These are phyloP conservation scores for Euglossa dilemma DNA, from an alignment of 1,140 invertebrate species.

Conservation along the genomic window DNA sequence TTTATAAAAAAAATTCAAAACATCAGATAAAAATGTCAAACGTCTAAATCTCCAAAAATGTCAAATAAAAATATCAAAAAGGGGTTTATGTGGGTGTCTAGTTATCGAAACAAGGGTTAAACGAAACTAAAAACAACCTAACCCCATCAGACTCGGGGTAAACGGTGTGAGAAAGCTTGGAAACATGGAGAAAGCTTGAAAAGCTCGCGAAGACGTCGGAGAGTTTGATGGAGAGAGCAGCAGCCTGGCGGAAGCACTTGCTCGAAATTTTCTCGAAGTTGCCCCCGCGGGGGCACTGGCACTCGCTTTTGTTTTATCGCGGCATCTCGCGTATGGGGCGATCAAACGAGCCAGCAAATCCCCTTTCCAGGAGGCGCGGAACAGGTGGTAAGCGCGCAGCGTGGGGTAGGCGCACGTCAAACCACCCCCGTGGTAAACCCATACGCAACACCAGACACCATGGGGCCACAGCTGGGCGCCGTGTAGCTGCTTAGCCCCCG, in stretches of 20 bases:
- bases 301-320: slow-evolving; percentile 20
- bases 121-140: too few relatives aligned
- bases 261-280: background rate
- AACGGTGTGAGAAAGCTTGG: background rate
- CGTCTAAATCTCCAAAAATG: too few relatives aligned
- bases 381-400: slow-evolving; percentile 76
- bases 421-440: slow-evolving; percentile 70
- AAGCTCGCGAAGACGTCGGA: background rate
- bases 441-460: slow-evolving; percentile 57
- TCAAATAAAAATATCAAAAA: too few relatives aligned
- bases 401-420: slow-evolving; percentile 74
- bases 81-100: too few relatives aligned
- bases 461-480: slow-evolving; percentile 76
- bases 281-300: background rate
- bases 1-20: too few relatives aligned
- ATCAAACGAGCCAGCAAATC: slow-evolving; percentile 47
- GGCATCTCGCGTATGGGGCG: slow-evolving; percentile 24
- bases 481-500: slow-evolving; percentile 43
- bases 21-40: too few relatives aligned
- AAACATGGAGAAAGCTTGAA: background rate
- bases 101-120: too few relatives aligned
- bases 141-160: too few relatives aligned
- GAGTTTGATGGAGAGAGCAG: background rate
- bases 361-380: slow-evolving; percentile 54
- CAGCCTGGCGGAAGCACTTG: background rate